Base-by-base conservation (phyloP, 2,113 vertebrate species). In the Otolemur garnettii region DNA sequence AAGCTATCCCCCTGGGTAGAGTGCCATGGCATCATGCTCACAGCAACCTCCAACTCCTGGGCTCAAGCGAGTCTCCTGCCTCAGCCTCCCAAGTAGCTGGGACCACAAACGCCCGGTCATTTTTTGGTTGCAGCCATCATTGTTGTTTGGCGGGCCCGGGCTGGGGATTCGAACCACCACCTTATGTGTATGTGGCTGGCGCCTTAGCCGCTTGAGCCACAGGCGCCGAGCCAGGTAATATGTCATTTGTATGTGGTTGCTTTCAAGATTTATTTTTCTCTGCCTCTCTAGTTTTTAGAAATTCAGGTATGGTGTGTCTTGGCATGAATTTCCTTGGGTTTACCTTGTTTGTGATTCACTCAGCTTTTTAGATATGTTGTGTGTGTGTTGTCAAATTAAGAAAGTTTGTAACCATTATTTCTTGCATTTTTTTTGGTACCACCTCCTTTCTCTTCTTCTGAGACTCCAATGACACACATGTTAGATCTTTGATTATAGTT, bases 231-330 rank as follows among this genome's bases (percentile, higher is more conserved):
- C 38, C 38, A n/a, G n/a, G n/a, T n/a, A n/a, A n/a, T n/a, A n/a
- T n/a, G 22, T 78, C 35, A 57, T 57, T 92, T 91, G 38, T 91
- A 45, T 35, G 17, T 59, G 74, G 33, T 66, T 91, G 38, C 62
- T 94, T 81, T 90, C 21, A 60, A 53, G 5, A 57, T 21, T 69
- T 77, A 35, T 26, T 66, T 84, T 35, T 57, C 33, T 66, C 35
- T 91, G 18, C 66, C 59, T 90, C 55, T 78, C 55, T 78, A 50
- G 24, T 85, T 72, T 88, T 79, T 57, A 85, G 72, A 64, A 79
- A 18, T 66, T 86, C 79, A 57, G 79, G 28, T 45, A 19, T 38
- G 53, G 71, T 53, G 45, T 89, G 28, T 66, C 59, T 55, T 88
- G 69, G 4, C 62, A 38, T 68, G 11, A 19, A 87, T 75, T 87